Percentiles rank a stretch among this genome's conserved stretches.
Conservation (phyloP, 30 jellyfish, hydroid and myxozoan species). For the Chrysaora quinquecirrha region DNA sequence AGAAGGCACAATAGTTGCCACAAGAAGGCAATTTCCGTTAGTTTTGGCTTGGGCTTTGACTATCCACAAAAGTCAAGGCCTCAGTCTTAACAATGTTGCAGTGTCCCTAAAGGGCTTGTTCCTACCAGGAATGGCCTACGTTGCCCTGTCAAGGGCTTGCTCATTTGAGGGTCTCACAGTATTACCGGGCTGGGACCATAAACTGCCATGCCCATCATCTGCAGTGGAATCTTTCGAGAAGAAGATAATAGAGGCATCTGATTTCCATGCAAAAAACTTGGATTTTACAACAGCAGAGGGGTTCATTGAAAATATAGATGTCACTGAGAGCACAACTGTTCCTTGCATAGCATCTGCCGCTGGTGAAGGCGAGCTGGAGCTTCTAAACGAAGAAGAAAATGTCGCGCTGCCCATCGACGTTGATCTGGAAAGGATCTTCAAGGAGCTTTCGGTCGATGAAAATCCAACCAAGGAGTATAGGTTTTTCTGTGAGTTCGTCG, state of each 20-base stretch:
- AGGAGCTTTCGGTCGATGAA: not conserved
- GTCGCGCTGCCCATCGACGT: not conserved
- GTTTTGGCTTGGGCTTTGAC: slow-evolving; percentile 3
- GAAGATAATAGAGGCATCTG: not conserved
- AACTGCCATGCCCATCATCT: not conserved
- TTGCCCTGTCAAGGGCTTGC: slow-evolving; percentile 1
- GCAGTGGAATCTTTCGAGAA: not conserved
- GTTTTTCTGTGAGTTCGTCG: not conserved
- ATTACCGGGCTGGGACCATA: not conserved
- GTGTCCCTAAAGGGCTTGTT: not conserved
- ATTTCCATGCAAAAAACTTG: not conserved
- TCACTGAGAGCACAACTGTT: not conserved
- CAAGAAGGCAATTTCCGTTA: not conserved
- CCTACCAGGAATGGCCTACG: not conserved
- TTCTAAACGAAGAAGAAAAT: not conserved
- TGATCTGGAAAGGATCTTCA: not conserved
- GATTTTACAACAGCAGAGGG: not conserved
- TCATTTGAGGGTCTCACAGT: not conserved
- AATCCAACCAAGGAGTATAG: not conserved
- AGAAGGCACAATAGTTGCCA: not conserved
- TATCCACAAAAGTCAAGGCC: slow-evolving; percentile 4
- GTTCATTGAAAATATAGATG: not conserved
- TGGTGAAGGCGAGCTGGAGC: not conserved
- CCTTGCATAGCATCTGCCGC: not conserved
- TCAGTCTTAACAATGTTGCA: not conserved